Evolutionary conservation across 2,888 invertebrate genomes (phyloP).

Genomic region (Dynastes tityus): DNA sequence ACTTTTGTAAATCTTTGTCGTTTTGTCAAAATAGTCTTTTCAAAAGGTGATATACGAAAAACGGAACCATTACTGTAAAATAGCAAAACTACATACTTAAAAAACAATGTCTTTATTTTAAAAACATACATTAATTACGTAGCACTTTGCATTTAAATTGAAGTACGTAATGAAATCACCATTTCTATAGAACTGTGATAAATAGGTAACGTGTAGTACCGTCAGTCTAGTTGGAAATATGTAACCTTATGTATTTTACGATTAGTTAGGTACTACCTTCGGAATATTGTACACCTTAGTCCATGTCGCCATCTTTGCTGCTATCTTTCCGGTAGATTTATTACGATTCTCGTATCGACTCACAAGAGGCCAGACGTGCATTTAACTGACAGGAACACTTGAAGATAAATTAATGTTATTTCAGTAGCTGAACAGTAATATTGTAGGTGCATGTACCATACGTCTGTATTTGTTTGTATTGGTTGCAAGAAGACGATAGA

Average conservation of each 20-base stretch:
- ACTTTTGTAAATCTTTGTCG: too few species aligned
- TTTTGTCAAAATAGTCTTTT: too few species aligned
- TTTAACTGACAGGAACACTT: constrained; percentile 52
- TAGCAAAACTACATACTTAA: background rate
- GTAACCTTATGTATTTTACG: too few species aligned
- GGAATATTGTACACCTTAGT: background rate
- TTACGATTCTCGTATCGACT: background rate
- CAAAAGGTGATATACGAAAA: background rate
- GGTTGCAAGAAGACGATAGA: background rate
- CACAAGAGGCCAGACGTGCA: constrained; percentile 3
- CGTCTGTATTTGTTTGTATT: background rate
- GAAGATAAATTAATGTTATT: constrained; percentile 54
- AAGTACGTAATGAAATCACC: too few species aligned
- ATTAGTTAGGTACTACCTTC: background rate
- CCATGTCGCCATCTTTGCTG: background rate
- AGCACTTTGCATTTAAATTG: too few species aligned
- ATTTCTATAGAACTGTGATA: background rate
- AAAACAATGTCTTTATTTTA: too few species aligned
- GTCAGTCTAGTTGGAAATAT: too few species aligned
- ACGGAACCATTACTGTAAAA: too few species aligned
- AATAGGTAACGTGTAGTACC: background rate
- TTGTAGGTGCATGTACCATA: constrained; percentile 23
- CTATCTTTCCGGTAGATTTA: constrained; percentile 10
- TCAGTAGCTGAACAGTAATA: constrained; percentile 50
- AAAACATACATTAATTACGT: too few species aligned